Percentiles rank a stretch among this genome's conserved stretches.
These are phyloP conservation scores for Drosophila mimica DNA, from an alignment of 2,888 invertebrate genomes.

Conservation along the genomic window DNA sequence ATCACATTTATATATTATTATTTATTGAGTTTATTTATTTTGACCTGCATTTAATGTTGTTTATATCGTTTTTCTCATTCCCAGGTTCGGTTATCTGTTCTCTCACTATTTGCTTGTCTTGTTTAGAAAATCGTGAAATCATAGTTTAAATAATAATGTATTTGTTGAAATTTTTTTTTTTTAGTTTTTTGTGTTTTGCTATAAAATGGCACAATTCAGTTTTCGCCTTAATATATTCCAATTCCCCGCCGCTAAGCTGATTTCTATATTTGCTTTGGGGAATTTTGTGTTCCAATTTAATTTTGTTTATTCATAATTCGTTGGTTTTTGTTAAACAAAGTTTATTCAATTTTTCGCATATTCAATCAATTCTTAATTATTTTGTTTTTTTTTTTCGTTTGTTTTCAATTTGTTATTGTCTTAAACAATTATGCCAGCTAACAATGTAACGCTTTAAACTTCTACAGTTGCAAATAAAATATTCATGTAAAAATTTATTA, in stretches of 20 bases:
- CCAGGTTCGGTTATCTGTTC: conserved; percentile 19
- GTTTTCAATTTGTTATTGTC: conserved; percentile 74
- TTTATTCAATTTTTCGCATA: conserved; percentile 25
- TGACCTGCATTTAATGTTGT: conserved; percentile 32
- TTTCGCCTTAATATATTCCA: conserved; percentile 19
- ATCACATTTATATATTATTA: conserved; percentile 10
- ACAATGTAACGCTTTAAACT: conserved; percentile 56
- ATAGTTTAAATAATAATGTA: conserved; percentile 33
- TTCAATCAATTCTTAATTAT: conserved; percentile 12
- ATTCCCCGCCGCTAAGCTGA: conserved; percentile 30
- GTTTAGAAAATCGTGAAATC: conserved; percentile 30
- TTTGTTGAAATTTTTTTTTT: conserved; percentile 9
- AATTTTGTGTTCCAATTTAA: conserved; percentile 12
- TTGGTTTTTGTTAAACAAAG: conserved; percentile 50
- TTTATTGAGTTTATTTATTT: conserved; percentile 50
- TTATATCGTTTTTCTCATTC: conserved; percentile 24
- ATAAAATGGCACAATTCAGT: conserved; percentile 43
- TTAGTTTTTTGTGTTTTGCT: conserved; percentile 20
- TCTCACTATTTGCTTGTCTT: conserved; percentile 37
- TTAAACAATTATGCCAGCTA: conserved; percentile 78
- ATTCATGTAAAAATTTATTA: conserved; percentile 18
- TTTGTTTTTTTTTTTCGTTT: conserved; percentile 16
- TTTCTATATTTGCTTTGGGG: conserved; percentile 15
- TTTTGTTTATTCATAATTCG: conserved; percentile 41
- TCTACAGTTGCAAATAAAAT: conserved; percentile 27